Evolutionary conservation across 2,113 vertebrate species (phyloP).

Genomic region (Callipepla californica): DNA sequence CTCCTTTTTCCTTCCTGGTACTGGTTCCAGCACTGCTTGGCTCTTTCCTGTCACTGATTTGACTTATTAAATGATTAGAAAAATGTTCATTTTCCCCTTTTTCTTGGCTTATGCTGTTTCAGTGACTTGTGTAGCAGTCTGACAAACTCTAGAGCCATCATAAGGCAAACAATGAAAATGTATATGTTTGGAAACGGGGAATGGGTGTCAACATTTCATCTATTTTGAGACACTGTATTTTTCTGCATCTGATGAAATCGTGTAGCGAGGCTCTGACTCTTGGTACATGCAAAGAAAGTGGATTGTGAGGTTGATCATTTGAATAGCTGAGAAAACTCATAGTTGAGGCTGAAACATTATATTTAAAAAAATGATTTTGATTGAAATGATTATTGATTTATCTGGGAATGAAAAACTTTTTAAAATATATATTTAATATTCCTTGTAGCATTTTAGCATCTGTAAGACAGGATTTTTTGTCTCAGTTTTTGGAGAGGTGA

Average conservation of each 20-base stretch:
- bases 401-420: neutral
- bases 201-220: neutral
- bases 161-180: neutral
- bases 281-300: neutral
- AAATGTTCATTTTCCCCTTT: rapidly evolving
- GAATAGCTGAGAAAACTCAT: neutral
- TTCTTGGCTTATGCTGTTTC: neutral
- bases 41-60: neutral
- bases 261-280: neutral
- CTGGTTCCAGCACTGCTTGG: neutral
- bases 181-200: neutral
- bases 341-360: rapidly evolving
- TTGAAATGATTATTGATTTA: neutral
- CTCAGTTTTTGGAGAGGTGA: neutral
- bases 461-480: neutral
- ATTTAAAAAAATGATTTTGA: rapidly evolving
- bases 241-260: neutral
- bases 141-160: neutral
- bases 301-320: neutral
- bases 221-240: neutral
- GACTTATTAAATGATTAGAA: neutral
- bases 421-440: neutral
- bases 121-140: neutral
- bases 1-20: neutral
- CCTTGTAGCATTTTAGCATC: neutral